phyloP scores from a whole-genome alignment of 2,797 vertebrate genomes.

The Anguilla anguilla region DNA sequence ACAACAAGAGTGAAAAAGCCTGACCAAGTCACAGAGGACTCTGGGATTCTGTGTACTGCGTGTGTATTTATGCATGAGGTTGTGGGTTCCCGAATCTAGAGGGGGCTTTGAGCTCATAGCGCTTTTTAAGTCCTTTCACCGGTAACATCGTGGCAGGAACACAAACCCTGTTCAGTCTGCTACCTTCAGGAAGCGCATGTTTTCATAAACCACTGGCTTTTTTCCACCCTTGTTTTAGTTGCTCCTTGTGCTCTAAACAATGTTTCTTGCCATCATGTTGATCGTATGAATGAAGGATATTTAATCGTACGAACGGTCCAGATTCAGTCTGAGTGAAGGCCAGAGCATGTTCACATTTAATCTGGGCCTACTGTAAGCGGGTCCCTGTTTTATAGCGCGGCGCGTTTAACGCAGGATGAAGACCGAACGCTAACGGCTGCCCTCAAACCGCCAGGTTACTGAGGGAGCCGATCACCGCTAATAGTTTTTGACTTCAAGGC shows the following conservation, averaged over 20 bases:
- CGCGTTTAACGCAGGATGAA: neutral
- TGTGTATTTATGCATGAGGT: neutral
- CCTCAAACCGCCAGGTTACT: slow-evolving; percentile 40
- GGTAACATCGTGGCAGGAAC: neutral
- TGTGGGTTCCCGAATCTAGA: neutral
- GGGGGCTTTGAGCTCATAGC: neutral
- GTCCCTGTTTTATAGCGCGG: neutral
- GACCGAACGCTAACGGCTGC: slow-evolving; percentile 29
- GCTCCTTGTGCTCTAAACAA: neutral
- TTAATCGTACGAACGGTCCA: neutral
- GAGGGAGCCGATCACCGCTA: slow-evolving; percentile 52
- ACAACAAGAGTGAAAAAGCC: too few relatives aligned
- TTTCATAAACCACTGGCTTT: neutral
- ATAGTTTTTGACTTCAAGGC: slow-evolving; percentile 56
- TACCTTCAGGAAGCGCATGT: neutral
- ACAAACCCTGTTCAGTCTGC: neutral
- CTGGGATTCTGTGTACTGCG: too few relatives aligned
- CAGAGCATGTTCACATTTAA: neutral
- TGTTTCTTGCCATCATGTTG: neutral
- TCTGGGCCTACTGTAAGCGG: slow-evolving; percentile 7
- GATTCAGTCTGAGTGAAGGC: neutral
- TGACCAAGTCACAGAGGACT: too few relatives aligned
- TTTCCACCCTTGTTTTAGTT: neutral
- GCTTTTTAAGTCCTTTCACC: neutral
- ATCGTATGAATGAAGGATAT: neutral